Evolutionary conservation across 2,888 invertebrate genomes (phyloP), one percentile per base, ranked within the genome.

Genomic region (Caenorhabditis zanzibari): DNA sequence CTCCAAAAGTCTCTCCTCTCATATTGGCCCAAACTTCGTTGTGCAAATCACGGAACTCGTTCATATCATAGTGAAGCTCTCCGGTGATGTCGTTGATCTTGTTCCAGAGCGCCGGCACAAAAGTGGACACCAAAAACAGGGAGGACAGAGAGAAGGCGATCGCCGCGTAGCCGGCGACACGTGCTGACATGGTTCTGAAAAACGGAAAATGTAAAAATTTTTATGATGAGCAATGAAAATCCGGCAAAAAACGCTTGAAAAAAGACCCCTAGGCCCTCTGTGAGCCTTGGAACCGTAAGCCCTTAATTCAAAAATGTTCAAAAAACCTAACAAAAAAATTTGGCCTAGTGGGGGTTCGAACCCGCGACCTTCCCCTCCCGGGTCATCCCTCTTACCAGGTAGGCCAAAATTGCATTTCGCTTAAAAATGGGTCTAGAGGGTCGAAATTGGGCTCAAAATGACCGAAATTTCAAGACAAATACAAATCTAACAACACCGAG

Each of bases 131-230:
- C n/a, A 88, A 38, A 49, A 83, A 66, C 2, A 88, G 71, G 10
- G 85, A 74, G 12, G 72, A 73, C 19, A 82, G 35, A 28, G 86
- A 86, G 71, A 86, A 85, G 73, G 85, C 85, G 58, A 87, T 79
- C 24, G 88, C 88, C 52, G 85, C 82, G 71, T 85, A 86, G 56
- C 87, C 88, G 47, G 88, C 88, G 41, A 86, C 76, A 22, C 84
- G 88, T 61, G 86, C 85, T 38, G 87, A 83, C 72, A 80, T 80
- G 22, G 12, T 72, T 14, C 41, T 35, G n/a, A n/a, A n/a, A 14
- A 9, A 4, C 22, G 54, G 26, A 68, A 58, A 22, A 47, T 35
- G 19, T 7, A 10, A 59, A 19, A 38, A 5, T 47, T 47, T 32
- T 32, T 26, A 54, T 0, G 54, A 54, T 26, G 19, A 54, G 2